Base-by-base conservation (phyloP, 2,113 vertebrate genomes). In the Gracilinanus agilis region DNA sequence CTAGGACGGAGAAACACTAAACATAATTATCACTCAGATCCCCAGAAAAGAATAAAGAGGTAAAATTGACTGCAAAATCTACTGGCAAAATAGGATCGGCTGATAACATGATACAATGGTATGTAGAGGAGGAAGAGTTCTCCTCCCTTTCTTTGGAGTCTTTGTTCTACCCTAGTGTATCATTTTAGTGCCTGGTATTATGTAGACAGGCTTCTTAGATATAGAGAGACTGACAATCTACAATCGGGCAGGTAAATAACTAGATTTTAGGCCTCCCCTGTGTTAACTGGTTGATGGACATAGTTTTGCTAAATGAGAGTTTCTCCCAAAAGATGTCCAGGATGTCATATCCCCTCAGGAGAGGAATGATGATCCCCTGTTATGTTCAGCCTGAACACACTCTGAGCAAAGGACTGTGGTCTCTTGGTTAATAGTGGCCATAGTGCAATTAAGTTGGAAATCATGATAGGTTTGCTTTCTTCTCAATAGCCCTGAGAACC, bases 161-260 rank as follows among this genome's bases (percentile, higher is more conserved):
- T 96, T 96, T 97, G 95, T 97, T 97, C 96, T 90, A 93, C 88
- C 89, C 89, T 94, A 0, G 9, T 27, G 56, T 95, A 88, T 97
- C 92, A 67, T 90, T 88, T 90, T 88, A 96, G 61, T 83, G 34
- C 89, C 61, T 56, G n/a, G 83, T 58, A 75, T 89, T 89, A 55
- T 13, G n/a, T 44, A 75, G 91, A 58, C 54, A 92, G 29, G n/a
- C 67, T 92, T 23, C 13, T 9, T 92, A 96, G 95, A 93, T 54
- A 92, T 44, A 25, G 58, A 91, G 19, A 67, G 90, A 95, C n/a
- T n/a, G n/a, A n/a, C n/a, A n/a, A n/a, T 93, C 95, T 91, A 89
- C 90, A 94, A 95, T 92, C 90, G 95, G 94, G 24, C 55, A 95
- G 93, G 90, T 94, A 94, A 93, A 56, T 21, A 11, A 90, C 75